Base-by-base conservation (phyloP, 2,797 vertebrate species). In the Lacerta agilis region DNA sequence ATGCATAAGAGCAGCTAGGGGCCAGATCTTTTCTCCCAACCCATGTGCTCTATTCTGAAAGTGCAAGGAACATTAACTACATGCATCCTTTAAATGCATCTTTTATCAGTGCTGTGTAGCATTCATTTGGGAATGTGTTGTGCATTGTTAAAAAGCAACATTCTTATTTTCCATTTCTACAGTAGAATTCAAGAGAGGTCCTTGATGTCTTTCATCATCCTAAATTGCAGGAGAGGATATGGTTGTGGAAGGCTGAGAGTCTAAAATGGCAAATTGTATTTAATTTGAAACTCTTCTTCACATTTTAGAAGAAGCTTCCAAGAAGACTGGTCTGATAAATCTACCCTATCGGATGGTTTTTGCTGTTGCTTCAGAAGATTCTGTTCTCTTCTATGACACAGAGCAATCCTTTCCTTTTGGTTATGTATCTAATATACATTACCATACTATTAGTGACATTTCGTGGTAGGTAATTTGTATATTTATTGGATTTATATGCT, bases 371-470 rank as follows among this genome's bases (percentile, higher is more conserved):
- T 99, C 99, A 0, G 99, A 99, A 92, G 98, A 99, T 95, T 98
- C 99, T 0, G 96, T 99, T 93, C 97, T 98, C 58, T 94, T 99
- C 75, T 99, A 99, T 38, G 99, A 99, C 90, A 99, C 98, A 0
- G 98, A 99, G 94, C 99, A 99, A 96, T 95, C 95, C 0, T 97
- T 98, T 91, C 99, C 99, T 0, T 99, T 99, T 10, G 98, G 98
- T 92, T 97, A 98, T 1, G 98, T 99, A 90, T 98, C 98, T 71
- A 99, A 99, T 93, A 98, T 99, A 93, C 99, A 99, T 93, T 99
- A 99, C 94, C 99, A 99, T 95, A 99, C 99, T 2, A 97, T 99
- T 90, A 99, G 99, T 85, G 99, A 99, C 88, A 96, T 99, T 73
- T 98, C 98, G 38, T 99, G 99, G 99, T 99, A 95, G 93, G 97